phyloP scores from a whole-genome alignment of 1,140 invertebrate species.

The Cotesia glomerata region DNA sequence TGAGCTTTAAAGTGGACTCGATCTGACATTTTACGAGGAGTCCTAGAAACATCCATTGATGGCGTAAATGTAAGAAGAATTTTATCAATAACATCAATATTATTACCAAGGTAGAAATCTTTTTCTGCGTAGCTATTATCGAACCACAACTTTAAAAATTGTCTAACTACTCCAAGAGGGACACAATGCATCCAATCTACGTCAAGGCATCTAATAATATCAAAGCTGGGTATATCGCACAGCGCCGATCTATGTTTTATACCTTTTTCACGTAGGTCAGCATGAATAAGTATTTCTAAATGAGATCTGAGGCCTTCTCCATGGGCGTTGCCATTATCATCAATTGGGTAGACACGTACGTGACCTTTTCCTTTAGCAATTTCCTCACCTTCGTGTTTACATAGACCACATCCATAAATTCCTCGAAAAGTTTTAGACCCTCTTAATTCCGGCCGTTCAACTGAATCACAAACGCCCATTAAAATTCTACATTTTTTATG shows the following conservation, averaged over 20 bases:
- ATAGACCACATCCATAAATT: constrained; percentile 43
- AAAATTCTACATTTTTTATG: constrained; percentile 36
- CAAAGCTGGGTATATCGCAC: constrained; percentile 32
- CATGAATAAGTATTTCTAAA: constrained; percentile 15
- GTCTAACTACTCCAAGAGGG: constrained; percentile 34
- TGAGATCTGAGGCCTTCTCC: constrained; percentile 34
- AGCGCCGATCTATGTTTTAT: neutral
- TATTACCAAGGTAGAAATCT: constrained; percentile 26
- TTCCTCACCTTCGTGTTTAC: constrained; percentile 36
- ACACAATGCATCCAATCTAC: constrained; percentile 46
- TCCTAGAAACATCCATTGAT: constrained; percentile 23
- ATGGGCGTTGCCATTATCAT: constrained; percentile 26
- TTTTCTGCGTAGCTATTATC: constrained; percentile 23
- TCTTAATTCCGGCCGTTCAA: constrained; percentile 34
- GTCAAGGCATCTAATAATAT: constrained; percentile 36
- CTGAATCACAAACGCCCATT: constrained; percentile 36
- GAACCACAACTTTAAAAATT: constrained; percentile 38
- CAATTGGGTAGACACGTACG: constrained; percentile 33
- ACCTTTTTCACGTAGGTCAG: neutral
- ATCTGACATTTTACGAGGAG: constrained; percentile 21
- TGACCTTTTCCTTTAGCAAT: constrained; percentile 31
- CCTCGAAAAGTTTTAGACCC: constrained; percentile 39
- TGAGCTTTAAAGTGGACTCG: constrained; percentile 34
- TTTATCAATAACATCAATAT: constrained; percentile 14
- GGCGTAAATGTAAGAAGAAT: constrained; percentile 22